Evolutionary conservation across 2,113 vertebrate genomes (phyloP), one percentile per base, ranked within the genome.

Genomic region (Osmerus mordax): DNA sequence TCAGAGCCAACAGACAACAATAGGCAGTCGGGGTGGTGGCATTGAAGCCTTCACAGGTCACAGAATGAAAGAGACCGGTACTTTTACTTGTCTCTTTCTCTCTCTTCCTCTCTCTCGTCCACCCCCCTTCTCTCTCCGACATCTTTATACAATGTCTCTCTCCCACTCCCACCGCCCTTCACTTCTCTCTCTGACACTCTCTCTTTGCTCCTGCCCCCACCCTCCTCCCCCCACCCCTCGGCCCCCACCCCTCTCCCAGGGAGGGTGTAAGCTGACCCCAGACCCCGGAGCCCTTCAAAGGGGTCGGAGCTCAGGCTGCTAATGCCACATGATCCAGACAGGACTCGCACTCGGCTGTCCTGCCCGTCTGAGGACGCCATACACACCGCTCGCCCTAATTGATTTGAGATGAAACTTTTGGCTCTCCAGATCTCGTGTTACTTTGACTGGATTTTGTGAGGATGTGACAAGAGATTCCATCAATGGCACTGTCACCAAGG

Each of bases 271-370:
- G 51, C 65, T 54, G 56, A 72, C 51, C 47, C 36, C 41, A n/a
- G 16, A 83, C 70, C 47, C 36, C 54, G 14, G 21, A 83, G 73
- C 72, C 69, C 63, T 71, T 81, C 81, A 77, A 81, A 76, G 78
- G 76, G 70, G 56, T 82, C 67, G 75, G 52, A 75, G 61, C 51
- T 0, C 65, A 7, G 77, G 71, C 78, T 72, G 83, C 80, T 91
- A 90, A 90, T 90, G 87, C 89, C 86, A 73, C 86, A 76, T 90
- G 88, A 92, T 88, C 89, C 83, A 4, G 19, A 67, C 3, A 21
- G 89, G 90, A 88, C 90, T 91, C 85, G 83, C 89, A 87, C 89
- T 87, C 87, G 13, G 56, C 74, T 81, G 59, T 73, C 3, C 13
- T 12, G 21, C 84, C 63, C 41, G 23, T 78, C 53, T 69, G 77